phyloP scores from a whole-genome alignment of 2,888 invertebrate genomes.

The Mesopsocus fuscifrons region DNA sequence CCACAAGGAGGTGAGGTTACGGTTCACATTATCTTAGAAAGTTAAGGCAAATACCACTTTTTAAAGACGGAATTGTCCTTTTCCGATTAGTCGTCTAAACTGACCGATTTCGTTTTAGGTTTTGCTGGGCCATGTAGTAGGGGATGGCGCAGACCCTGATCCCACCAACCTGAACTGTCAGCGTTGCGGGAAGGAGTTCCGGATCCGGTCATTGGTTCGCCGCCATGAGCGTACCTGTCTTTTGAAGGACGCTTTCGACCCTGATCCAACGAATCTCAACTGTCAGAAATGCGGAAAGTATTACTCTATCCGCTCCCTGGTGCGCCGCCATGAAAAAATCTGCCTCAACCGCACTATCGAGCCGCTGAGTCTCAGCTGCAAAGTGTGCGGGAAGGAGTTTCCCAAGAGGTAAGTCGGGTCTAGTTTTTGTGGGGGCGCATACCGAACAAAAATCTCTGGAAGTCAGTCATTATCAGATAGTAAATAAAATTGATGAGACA shows the following conservation, averaged over 20 bases:
- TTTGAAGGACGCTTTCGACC: slow-evolving; percentile 1
- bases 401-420: too few species aligned
- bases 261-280: slow-evolving; percentile 6
- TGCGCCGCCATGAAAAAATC: neutral
- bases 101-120: too few species aligned
- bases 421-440: too few species aligned
- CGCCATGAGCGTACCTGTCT: slow-evolving; percentile 3
- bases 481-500: too few species aligned
- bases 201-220: neutral
- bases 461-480: too few species aligned
- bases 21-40: too few species aligned
- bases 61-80: too few species aligned
- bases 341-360: slow-evolving; percentile 1
- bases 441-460: too few species aligned
- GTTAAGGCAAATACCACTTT: too few species aligned
- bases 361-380: slow-evolving; percentile 2
- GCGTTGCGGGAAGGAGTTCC: slow-evolving; percentile 6
- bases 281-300: slow-evolving; percentile 9
- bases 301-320: slow-evolving; percentile 3
- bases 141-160: slow-evolving; percentile 3
- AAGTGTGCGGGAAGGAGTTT: slow-evolving; percentile 8
- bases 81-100: too few species aligned
- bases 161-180: slow-evolving; percentile 4
- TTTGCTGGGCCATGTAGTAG: slow-evolving; percentile 2
- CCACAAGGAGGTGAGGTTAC: slow-evolving; percentile 25